Evolutionary conservation across 2,888 invertebrate genomes (phyloP).

Genomic region (Sabatieria punctata): DNA sequence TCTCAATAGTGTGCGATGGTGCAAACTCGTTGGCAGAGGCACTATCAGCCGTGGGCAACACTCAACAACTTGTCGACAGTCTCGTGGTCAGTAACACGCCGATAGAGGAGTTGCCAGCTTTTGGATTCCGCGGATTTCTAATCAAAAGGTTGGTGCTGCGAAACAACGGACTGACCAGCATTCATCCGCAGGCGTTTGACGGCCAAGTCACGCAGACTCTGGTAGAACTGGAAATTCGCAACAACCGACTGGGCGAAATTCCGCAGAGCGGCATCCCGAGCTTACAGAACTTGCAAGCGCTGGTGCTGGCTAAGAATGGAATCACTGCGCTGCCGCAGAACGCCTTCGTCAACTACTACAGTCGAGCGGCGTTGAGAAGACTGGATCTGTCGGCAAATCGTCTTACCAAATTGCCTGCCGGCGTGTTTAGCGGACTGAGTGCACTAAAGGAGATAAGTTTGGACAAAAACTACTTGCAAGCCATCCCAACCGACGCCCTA

Average conservation of each 20-base stretch:
- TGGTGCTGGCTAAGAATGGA: conserved; percentile 17
- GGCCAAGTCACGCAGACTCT: conserved; percentile 15
- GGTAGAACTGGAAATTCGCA: conserved; percentile 21
- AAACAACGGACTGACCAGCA: conserved; percentile 19
- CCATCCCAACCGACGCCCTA: conserved; percentile 20
- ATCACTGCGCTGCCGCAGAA: conserved; percentile 18
- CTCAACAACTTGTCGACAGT: conserved; percentile 18
- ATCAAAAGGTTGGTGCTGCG: conserved; percentile 18
- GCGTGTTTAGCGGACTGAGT: conserved; percentile 15
- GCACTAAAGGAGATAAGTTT: conserved; percentile 18
- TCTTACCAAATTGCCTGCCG: neutral
- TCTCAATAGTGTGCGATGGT: conserved; percentile 21
- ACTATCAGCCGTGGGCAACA: conserved; percentile 15
- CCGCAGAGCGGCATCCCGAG: conserved; percentile 5
- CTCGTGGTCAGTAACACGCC: conserved; percentile 23
- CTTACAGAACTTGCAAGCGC: conserved; percentile 11
- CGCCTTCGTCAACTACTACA: conserved; percentile 19
- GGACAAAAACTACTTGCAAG: conserved; percentile 20
- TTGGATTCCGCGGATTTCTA: conserved; percentile 18
- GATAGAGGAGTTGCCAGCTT: conserved; percentile 18
- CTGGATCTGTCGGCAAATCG: conserved; percentile 15
- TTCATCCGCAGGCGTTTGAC: conserved; percentile 19
- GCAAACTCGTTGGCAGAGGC: conserved; percentile 17
- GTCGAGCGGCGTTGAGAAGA: conserved; percentile 14
- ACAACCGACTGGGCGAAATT: conserved; percentile 15